Conservation (phyloP, 2,113 vertebrate genomes). For the Rissa tridactyla region DNA sequence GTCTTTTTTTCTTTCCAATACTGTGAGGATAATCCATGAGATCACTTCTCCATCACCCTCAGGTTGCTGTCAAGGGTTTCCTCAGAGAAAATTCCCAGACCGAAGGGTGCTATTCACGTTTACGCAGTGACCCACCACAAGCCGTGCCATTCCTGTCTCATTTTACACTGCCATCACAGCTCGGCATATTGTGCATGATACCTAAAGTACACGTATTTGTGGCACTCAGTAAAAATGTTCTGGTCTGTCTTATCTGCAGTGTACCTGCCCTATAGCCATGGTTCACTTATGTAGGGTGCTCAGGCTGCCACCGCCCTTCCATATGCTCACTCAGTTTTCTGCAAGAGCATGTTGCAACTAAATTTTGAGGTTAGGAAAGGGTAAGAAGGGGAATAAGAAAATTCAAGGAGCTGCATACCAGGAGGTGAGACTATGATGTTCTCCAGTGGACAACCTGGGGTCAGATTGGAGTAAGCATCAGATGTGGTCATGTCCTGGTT, state of each 20-base stretch:
- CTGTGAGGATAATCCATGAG: not conserved
- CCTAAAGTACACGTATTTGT: not conserved
- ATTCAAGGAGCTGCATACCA: not conserved
- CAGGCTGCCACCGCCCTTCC: not conserved
- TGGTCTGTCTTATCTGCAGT: not conserved
- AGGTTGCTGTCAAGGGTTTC: not conserved
- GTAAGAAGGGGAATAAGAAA: not conserved
- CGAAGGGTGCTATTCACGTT: not conserved
- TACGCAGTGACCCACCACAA: not conserved
- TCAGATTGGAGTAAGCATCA: rapidly evolving
- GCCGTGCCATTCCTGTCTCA: not conserved
- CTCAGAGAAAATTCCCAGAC: not conserved
- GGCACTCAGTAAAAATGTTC: not conserved
- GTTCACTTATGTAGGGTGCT: not conserved
- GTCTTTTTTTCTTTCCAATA: not conserved
- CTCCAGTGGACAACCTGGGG: not conserved
- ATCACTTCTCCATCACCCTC: not conserved
- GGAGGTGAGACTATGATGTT: not conserved
- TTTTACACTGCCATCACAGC: not conserved
- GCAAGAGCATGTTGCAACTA: not conserved
- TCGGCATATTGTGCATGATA: not conserved
- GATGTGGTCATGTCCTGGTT: not conserved
- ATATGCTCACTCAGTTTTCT: not conserved
- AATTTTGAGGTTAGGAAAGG: not conserved
- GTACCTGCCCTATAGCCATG: not conserved